A percentile compares a stretch with the other conserved stretches of the same genome.
Evolutionary conservation across 1,140 invertebrate genomes (phyloP).

Genomic region (Drosophila eugracilis): DNA sequence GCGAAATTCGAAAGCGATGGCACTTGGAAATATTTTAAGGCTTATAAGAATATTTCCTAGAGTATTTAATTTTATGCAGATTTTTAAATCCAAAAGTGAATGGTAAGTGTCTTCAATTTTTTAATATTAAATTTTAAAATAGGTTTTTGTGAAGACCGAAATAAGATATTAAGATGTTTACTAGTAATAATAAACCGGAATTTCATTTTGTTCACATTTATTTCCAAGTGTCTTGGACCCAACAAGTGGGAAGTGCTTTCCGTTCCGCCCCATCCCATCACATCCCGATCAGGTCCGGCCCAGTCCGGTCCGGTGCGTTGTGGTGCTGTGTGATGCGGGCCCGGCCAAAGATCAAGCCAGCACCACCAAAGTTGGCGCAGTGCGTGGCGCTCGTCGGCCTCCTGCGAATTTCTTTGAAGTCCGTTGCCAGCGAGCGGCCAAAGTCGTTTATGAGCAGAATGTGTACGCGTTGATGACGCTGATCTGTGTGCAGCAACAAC

Average conservation of each 20-base stretch:
- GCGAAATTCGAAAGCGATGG: conserved; percentile 1
- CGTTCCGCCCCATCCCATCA: conserved; percentile 13
- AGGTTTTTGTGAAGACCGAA: too few relatives aligned
- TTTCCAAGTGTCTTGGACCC: conserved; percentile 26
- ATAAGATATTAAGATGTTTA: not conserved
- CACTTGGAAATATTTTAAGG: not conserved
- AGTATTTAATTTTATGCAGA: too few relatives aligned
- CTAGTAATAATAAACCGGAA: too few relatives aligned
- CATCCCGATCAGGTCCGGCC: conserved; percentile 3
- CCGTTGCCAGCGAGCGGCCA: conserved; percentile 52
- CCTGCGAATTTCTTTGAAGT: conserved; percentile 70
- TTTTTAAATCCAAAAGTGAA: too few relatives aligned
- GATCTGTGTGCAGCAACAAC: conserved; percentile 55
- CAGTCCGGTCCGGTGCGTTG: conserved; percentile 10
- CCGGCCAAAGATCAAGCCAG: conserved; percentile 75
- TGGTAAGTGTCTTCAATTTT: too few relatives aligned
- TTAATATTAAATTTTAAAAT: too few relatives aligned
- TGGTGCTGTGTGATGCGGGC: conserved; percentile 14
- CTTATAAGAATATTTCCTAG: not conserved
- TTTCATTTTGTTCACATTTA: not conserved
- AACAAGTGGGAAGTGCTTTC: conserved; percentile 78
- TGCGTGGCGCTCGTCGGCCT: conserved; percentile 63
- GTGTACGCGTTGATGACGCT: conserved; percentile 76
- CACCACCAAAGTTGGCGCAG: conserved; percentile 72
- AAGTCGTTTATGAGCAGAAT: conserved; percentile 71